These are phyloP conservation scores for Mandrillus leucophaeus DNA, from an alignment of 2,113 vertebrate genomes.

Conservation along the genomic window DNA sequence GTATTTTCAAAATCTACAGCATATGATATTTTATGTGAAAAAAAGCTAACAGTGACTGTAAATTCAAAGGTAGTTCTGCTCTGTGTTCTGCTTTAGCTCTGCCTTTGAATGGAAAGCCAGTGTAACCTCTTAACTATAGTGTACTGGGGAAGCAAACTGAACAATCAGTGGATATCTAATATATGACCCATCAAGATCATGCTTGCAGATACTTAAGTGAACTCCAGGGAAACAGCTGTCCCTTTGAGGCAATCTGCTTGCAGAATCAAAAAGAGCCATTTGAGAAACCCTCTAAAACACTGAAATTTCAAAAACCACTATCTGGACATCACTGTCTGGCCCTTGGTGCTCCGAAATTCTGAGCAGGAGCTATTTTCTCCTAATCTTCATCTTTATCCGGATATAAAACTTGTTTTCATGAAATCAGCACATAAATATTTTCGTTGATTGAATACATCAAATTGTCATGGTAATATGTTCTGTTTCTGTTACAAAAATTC, in stretches of 20 bases:
- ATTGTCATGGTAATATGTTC: neutral
- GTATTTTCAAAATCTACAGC: constrained; percentile 67
- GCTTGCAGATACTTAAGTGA: neutral
- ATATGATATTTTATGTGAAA: constrained; percentile 61
- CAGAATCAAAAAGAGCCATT: constrained; percentile 34
- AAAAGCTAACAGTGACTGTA: constrained; percentile 47
- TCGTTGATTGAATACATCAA: neutral
- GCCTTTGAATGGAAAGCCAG: constrained; percentile 54
- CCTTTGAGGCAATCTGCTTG: constrained; percentile 47
- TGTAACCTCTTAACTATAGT: constrained; percentile 52
- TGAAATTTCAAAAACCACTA: constrained; percentile 11
- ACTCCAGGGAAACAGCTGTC: neutral
- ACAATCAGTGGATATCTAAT: constrained; percentile 20
- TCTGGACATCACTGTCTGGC: neutral
- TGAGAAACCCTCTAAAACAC: neutral
- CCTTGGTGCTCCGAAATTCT: neutral
- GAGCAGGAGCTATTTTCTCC: neutral
- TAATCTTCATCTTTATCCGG: neutral
- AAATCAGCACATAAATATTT: neutral
- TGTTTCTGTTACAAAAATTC: constrained; percentile 31
- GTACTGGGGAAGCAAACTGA: constrained; percentile 31
- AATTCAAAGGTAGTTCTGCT: constrained; percentile 63
- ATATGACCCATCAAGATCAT: neutral
- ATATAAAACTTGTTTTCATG: neutral
- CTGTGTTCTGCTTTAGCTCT: constrained; percentile 61